Conservation (phyloP, 2,888 invertebrate genomes). For the Tuberolachnus salignus region DNA sequence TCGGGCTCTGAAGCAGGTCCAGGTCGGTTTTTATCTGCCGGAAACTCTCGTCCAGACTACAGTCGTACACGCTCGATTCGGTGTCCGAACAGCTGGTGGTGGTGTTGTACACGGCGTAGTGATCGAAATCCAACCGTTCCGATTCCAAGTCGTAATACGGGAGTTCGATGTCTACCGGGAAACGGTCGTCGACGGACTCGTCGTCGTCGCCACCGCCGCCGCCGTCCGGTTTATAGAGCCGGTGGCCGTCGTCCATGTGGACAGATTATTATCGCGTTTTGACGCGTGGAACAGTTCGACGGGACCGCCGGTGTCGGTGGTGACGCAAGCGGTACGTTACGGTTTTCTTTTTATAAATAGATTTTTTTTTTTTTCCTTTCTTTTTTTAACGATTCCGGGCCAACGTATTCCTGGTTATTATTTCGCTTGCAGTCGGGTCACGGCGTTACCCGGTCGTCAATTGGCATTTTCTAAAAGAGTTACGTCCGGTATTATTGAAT, state of each 20-base stretch:
- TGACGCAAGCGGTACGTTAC: no score
- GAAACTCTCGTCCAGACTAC: conserved; percentile 40
- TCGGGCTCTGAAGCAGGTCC: conserved; percentile 9
- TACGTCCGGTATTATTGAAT: background rate
- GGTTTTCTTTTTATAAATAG: conserved; percentile 34
- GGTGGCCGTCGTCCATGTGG: background rate
- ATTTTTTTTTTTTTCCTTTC: conserved; percentile 15
- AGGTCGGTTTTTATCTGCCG: conserved; percentile 22
- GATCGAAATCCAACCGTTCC: conserved; percentile 23
- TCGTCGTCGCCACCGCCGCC: conserved; percentile 9
- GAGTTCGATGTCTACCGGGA: conserved; percentile 5
- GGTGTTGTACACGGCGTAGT: background rate
- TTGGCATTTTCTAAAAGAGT: conserved; percentile 35
- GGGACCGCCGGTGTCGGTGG: background rate
- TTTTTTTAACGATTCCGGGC: conserved; percentile 20
- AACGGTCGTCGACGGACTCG: background rate
- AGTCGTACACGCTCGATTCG: conserved; percentile 16
- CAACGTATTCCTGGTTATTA: conserved; percentile 44
- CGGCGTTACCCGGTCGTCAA: conserved; percentile 13
- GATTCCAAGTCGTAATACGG: conserved; percentile 30
- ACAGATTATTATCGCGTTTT: conserved; percentile 1
- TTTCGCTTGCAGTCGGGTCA: no score
- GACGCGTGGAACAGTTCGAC: background rate
- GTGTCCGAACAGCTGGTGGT: conserved; percentile 2
- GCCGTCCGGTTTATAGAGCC: conserved; percentile 18